Evolutionary conservation across 2,797 vertebrate genomes (phyloP).

Genomic region (Alcedo atthis): DNA sequence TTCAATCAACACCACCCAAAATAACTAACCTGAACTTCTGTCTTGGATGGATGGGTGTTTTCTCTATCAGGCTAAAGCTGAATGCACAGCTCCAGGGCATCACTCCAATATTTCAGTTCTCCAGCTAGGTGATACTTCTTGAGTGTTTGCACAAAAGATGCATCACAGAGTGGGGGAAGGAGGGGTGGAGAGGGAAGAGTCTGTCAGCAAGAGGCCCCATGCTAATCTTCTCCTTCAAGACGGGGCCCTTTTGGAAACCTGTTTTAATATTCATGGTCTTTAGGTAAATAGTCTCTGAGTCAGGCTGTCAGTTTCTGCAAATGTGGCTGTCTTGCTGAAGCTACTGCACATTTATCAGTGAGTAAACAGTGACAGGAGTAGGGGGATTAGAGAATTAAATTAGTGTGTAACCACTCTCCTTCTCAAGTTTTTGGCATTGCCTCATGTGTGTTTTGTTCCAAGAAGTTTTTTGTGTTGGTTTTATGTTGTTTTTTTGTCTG

Average conservation of each 20-base stretch:
- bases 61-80: background rate
- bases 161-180: constrained; percentile 31
- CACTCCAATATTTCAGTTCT: constrained; percentile 45
- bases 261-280: constrained; percentile 79
- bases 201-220: constrained; percentile 64
- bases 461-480: constrained; percentile 10
- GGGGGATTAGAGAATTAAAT: constrained; percentile 79
- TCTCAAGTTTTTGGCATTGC: constrained; percentile 74
- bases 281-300: constrained; percentile 77
- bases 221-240: constrained; percentile 75
- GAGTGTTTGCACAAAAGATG: constrained; percentile 73
- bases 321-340: constrained; percentile 73
- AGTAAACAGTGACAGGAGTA: constrained; percentile 76
- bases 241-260: constrained; percentile 65
- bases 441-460: constrained; percentile 63
- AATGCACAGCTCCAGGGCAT: constrained; percentile 27
- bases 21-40: background rate
- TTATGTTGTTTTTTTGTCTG: background rate
- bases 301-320: constrained; percentile 73
- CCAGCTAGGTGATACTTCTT: constrained; percentile 57
- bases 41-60: background rate
- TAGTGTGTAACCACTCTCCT: constrained; percentile 73
- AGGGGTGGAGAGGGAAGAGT: constrained; percentile 51
- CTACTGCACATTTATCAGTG: constrained; percentile 77
- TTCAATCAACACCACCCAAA: background rate